phyloP scores from a whole-genome alignment of 1,140 invertebrate genomes.

The Drosophila burlai region DNA sequence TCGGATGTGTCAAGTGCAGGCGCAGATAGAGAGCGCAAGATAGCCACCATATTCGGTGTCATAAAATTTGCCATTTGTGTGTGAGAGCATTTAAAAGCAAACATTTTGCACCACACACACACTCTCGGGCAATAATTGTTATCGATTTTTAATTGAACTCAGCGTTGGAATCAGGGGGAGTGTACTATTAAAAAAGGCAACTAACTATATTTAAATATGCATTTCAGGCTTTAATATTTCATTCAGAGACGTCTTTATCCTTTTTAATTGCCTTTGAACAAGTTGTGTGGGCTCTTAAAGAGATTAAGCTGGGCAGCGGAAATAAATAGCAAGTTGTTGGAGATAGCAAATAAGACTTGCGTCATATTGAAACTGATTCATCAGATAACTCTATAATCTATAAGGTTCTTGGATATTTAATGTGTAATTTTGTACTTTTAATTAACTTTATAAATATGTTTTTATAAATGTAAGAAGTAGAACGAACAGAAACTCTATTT shows the following conservation, averaged over 20 bases:
- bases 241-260: conserved; percentile 4
- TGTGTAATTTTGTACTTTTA: no score
- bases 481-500: not conserved
- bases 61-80: conserved; percentile 22
- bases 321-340: not conserved
- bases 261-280: conserved; percentile 6
- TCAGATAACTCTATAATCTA: not conserved
- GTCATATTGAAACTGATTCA: conserved; percentile 1
- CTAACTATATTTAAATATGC: conserved; percentile 31
- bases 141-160: conserved; percentile 48
- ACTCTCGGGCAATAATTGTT: conserved; percentile 27
- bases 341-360: not conserved
- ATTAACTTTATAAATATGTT: not conserved
- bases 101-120: conserved; percentile 10
- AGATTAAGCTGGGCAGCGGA: not conserved
- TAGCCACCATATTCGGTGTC: conserved; percentile 13
- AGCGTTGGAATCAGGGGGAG: not conserved
- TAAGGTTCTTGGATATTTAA: not conserved
- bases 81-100: conserved; percentile 24
- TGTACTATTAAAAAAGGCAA: conserved; percentile 28
- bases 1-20: conserved; percentile 51
- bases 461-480: not conserved
- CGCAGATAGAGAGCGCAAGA: conserved; percentile 10
- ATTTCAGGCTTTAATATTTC: conserved; percentile 5
- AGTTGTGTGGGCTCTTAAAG: not conserved